A percentile compares a stretch with the other conserved stretches of the same genome.
These are phyloP conservation scores for Lamprotornis superbus DNA, from an alignment of 2,113 vertebrate genomes.

Conservation along the genomic window DNA sequence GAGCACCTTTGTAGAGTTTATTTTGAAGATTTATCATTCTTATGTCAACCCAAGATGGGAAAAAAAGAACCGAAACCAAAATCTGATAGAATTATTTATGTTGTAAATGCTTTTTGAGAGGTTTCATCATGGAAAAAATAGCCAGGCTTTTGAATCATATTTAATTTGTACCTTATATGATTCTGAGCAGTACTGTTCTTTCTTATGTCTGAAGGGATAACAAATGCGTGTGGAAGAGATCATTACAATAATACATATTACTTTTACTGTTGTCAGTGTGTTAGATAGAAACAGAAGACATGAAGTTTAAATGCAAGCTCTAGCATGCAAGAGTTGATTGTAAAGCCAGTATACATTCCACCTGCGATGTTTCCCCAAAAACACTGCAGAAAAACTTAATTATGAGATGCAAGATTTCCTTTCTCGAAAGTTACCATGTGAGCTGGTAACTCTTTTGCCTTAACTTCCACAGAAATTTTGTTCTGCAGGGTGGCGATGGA, in stretches of 20 bases:
- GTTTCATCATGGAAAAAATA: neutral
- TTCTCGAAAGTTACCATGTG: neutral
- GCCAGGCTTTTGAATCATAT: neutral
- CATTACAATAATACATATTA: neutral
- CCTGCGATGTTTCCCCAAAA: neutral
- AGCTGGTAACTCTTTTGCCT: neutral
- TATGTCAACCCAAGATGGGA: neutral
- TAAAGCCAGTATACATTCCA: neutral
- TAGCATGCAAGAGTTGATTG: neutral
- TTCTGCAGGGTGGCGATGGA: neutral
- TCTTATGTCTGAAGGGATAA: neutral
- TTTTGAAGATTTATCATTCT: neutral
- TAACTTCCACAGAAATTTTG: neutral
- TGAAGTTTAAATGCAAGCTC: neutral
- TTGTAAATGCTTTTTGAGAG: neutral
- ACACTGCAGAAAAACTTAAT: neutral
- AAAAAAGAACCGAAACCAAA: neutral
- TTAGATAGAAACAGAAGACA: neutral
- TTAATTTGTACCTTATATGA: neutral
- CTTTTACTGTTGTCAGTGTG: neutral
- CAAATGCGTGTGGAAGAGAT: neutral
- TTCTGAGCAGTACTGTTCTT: neutral
- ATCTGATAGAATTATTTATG: neutral
- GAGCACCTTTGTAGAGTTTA: neutral
- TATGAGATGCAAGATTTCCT: neutral